Evolutionary conservation across 2,888 invertebrate genomes (phyloP), one percentile per base, ranked within the genome.

Genomic region (Cosmia trapezina): DNA sequence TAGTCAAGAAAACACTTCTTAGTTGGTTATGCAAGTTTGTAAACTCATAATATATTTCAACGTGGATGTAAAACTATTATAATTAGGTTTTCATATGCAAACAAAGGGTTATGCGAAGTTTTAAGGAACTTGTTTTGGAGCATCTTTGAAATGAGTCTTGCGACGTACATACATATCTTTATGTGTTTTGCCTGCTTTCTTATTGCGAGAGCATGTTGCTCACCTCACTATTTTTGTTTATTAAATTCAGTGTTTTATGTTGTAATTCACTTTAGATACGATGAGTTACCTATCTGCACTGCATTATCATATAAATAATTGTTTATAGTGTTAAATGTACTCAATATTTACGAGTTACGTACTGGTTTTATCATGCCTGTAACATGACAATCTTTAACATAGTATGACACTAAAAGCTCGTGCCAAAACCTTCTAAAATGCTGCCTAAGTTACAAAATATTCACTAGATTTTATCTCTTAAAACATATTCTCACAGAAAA

Each of bases 1-100:
- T 75, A 65, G 61, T 53, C 43, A 70, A 51, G 63, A 75, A 70
- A 76, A 73, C 65, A 73, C 28, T 54, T 65, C 68, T 19, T 19
- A 62, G 62, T 65, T 66, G 45, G 56, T 47, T 62, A 75, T 61
- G 64, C 69, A 74, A 80, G 66, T 83, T 83, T 67, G 22, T 73
- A 59, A 85, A 83, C 81, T 85, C 75, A 66, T 83, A 79, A 80
- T 80, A 84, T 75, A 84, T 80, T 80, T 75, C 73, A 73, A 77
- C 67, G 68, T 76, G 69, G 56, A 73, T 81, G 77, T 73, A 78
- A 74, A 76, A 78, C 64, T 76, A 80, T 67, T 81, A 73, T 82
- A 80, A 86, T 81, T 81, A 77, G 64, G 68, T 76, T 84, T 83
- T 72, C 73, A 61, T 80, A 80, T 75, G 70, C 65, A 75, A 63